Conservation (phyloP, 2,113 vertebrate species). For the Barbus barbus region DNA sequence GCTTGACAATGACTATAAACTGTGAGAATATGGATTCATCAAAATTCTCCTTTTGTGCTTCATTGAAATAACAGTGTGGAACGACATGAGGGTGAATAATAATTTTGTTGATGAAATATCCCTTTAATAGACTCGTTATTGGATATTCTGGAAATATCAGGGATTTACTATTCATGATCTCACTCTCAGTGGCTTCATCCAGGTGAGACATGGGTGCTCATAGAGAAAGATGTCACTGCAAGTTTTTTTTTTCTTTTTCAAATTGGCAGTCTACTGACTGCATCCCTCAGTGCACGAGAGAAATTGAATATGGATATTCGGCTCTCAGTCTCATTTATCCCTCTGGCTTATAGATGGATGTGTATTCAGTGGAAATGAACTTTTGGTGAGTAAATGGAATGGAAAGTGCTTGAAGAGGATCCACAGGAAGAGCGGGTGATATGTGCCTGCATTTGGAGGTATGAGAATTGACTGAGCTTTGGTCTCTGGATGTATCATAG, state of each 20-base stretch:
- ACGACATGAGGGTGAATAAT: neutral
- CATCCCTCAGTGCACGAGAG: slow-evolving; percentile 65
- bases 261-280: slow-evolving; percentile 71
- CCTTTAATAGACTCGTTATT: slow-evolving; percentile 15
- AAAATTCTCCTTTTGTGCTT: neutral
- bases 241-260: slow-evolving; percentile 66
- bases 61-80: neutral
- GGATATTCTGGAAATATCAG: slow-evolving; percentile 14
- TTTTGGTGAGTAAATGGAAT: slow-evolving; percentile 35
- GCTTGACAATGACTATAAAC: neutral
- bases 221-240: slow-evolving; percentile 71
- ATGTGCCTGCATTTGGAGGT: neutral
- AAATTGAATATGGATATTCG: slow-evolving; percentile 53
- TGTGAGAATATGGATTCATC: neutral
- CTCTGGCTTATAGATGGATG: slow-evolving; percentile 47
- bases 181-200: slow-evolving; percentile 7
- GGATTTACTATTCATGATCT: slow-evolving; percentile 21
- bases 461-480: slow-evolving; percentile 8
- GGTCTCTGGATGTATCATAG: slow-evolving; percentile 3
- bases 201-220: slow-evolving; percentile 61
- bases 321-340: slow-evolving; percentile 42
- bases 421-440: neutral
- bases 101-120: neutral
- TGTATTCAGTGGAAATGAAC: slow-evolving; percentile 34
- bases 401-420: slow-evolving; percentile 18